phyloP scores from a whole-genome alignment of 2,113 vertebrate genomes.

The Hepsetus odoe region DNA sequence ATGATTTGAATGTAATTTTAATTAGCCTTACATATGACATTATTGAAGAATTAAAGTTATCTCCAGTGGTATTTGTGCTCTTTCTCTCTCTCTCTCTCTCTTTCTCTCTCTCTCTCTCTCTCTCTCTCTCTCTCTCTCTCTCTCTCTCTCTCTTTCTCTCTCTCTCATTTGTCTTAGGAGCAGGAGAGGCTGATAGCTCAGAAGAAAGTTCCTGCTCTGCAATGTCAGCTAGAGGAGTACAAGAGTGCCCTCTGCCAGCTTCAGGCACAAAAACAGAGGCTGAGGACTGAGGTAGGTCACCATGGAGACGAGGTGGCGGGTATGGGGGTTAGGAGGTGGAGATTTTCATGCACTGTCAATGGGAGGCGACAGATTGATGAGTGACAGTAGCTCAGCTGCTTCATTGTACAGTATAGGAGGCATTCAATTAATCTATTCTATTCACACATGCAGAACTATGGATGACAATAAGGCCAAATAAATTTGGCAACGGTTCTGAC shows the following conservation, averaged over 20 bases:
- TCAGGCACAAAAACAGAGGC: constrained; percentile 82
- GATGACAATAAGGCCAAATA: too few relatives aligned
- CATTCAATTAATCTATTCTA: too few relatives aligned
- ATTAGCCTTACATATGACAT: not conserved
- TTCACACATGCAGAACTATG: too few relatives aligned
- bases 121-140: too few relatives aligned
- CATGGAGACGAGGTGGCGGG: constrained; percentile 50
- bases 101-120: too few relatives aligned
- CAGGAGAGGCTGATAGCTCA: constrained; percentile 86
- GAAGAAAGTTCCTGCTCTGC: constrained; percentile 78
- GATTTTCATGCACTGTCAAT: not conserved
- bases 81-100: too few relatives aligned
- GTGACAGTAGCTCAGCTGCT: not conserved
- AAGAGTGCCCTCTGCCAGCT: constrained; percentile 86
- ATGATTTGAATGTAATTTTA: not conserved
- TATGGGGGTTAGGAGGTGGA: not conserved
- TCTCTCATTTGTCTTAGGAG: constrained; percentile 56
- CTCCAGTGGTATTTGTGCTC: too few relatives aligned
- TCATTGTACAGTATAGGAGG: not conserved
- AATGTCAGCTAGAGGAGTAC: constrained; percentile 86
- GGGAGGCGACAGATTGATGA: not conserved
- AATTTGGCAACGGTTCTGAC: too few relatives aligned
- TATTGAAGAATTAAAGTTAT: not conserved
- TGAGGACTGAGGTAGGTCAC: constrained; percentile 85
- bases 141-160: too few relatives aligned